Conservation (phyloP, 2,888 invertebrate species). For the Aphidoletes aphidimyza region DNA sequence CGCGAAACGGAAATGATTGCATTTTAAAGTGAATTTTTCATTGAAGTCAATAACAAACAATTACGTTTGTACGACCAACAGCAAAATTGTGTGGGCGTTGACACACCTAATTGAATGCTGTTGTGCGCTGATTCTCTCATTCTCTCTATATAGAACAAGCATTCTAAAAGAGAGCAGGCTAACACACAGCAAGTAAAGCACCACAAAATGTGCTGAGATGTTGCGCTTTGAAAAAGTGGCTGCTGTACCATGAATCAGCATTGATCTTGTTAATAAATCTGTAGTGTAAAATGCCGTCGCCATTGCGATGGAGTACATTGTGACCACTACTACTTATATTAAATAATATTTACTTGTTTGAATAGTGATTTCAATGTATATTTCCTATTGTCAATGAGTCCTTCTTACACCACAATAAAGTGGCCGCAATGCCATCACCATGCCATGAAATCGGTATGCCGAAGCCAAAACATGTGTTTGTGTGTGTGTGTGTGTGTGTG, state of each 20-base stretch:
- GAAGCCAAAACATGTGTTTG: no score
- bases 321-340: conserved; percentile 44
- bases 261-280: background rate
- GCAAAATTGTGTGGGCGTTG: background rate
- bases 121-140: background rate
- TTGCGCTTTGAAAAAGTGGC: background rate
- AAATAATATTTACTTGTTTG: conserved; percentile 33
- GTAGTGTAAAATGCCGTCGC: background rate
- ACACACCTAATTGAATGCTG: background rate
- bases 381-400: conserved; percentile 38
- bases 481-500: no score
- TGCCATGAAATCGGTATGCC: background rate
- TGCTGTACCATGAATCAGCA: background rate
- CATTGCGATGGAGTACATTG: background rate
- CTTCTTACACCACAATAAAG: conserved; percentile 13
- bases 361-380: conserved; percentile 34
- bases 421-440: background rate
- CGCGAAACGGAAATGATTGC: conserved; percentile 47
- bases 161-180: no score
- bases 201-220: background rate
- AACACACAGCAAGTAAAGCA: background rate
- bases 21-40: background rate
- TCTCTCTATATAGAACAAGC: no score
- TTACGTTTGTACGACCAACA: background rate
- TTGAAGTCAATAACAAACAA: background rate